Conservation (phyloP, 2,797 vertebrate species). For the Tragopan temminckii region DNA sequence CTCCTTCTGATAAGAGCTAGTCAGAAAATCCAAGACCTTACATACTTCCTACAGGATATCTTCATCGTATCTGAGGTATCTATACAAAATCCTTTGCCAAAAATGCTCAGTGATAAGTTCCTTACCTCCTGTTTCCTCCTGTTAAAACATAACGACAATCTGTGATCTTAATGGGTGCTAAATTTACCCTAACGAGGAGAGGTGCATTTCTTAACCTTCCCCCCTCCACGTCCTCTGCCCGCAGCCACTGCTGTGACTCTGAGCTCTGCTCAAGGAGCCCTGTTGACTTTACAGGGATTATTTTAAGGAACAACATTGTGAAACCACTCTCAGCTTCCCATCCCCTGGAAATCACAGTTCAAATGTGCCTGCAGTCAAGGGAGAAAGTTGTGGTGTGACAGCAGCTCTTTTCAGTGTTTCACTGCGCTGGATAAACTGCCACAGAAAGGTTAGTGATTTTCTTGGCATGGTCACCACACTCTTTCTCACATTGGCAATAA, state of each 20-base stretch:
- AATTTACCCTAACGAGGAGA: not conserved
- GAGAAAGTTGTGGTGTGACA: not conserved
- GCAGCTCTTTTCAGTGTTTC: conserved; percentile 26
- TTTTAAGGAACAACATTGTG: conserved; percentile 30
- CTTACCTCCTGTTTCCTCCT: not conserved
- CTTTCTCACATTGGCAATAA: conserved; percentile 57
- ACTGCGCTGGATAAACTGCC: not conserved
- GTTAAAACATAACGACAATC: not conserved
- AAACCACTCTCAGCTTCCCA: conserved; percentile 24
- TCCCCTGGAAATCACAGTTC: conserved; percentile 51
- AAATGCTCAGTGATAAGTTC: not conserved
- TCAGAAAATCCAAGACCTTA: not conserved
- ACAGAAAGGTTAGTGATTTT: not conserved
- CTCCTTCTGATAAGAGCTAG: not conserved
- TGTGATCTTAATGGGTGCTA: not conserved
- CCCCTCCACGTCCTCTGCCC: not conserved
- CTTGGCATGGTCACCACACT: not conserved
- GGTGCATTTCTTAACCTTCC: not conserved
- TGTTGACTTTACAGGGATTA: conserved; percentile 23
- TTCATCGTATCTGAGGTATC: not conserved
- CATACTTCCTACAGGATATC: not conserved
- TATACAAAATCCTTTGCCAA: not conserved
- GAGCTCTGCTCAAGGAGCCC: not conserved
- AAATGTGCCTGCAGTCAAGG: conserved; percentile 36
- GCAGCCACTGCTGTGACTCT: not conserved